Evolutionary conservation across 2,797 vertebrate species (phyloP), one percentile per base, ranked within the genome.

Genomic region (Loriculus beryllinus): DNA sequence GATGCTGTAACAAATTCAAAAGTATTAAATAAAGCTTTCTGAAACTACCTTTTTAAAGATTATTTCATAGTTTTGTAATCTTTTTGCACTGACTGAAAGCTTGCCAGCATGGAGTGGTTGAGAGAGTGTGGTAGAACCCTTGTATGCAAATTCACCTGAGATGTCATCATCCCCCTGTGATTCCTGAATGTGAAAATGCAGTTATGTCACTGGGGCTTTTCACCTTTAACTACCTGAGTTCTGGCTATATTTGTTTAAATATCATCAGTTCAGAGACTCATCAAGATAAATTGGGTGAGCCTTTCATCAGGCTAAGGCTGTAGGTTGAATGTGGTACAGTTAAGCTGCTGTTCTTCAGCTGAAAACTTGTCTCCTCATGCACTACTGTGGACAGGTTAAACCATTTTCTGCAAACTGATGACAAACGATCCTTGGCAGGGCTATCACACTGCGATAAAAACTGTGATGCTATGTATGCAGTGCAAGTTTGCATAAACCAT

Each of bases 11-110:
- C 22, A 85, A 39, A 63, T 70, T 40, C 35, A 29, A 2, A 95
- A 71, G 10, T 28, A 80, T 37, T 87, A 68, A 96, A 85, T 96
- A 95, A 95, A 96, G 69, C 35, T 78, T 91, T 82, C 60, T 88
- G 71, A 65, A 95, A 71, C 8, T 40, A 71, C 59, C 13, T 81
- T 85, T 75, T 22, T 9, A 31, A 91, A 82, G 14, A 64, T 19
- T 57, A 33, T 62, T 48, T 76, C 14, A 12, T 67, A 12, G 14
- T 63, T 91, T 31, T 77, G 20, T 74, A 23, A 33, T 33, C 23
- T 85, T 33, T 69, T 68, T 17, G 35, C 29, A 29, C 39, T 9
- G 1, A 60, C 18, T 63, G 60, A 67, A 75, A 88, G 14, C 37
- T 63, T 72, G 31, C 10, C 19, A 67, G 29, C 28, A 3, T 9